Conservation (phyloP, 92 coral and sea anemone species). For the Paragorgia papillata region DNA sequence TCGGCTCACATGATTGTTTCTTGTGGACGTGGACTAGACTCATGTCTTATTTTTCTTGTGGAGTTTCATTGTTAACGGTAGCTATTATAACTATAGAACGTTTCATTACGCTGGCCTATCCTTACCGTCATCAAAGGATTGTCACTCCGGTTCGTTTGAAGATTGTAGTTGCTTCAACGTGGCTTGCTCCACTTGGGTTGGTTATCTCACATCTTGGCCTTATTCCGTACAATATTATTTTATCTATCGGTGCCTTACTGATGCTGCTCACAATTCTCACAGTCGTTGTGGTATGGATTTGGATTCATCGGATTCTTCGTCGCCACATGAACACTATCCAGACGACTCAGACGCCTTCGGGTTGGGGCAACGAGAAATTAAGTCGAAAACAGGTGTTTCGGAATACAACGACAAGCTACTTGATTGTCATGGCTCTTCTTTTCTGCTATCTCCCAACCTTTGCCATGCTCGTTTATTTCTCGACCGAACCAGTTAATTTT, state of each 20-base stretch:
- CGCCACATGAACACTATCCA: not conserved
- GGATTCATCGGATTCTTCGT: conserved; percentile 21
- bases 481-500: not conserved
- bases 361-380: too few relatives aligned
- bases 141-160: conserved; percentile 11
- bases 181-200: conserved; percentile 1
- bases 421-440: conserved; percentile 1
- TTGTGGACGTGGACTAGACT: not conserved
- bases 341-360: conserved; percentile 10
- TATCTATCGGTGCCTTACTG: conserved; percentile 3
- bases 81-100: conserved; percentile 22
- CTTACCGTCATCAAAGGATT: conserved; percentile 10
- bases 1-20: not conserved
- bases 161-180: not conserved
- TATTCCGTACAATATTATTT: not conserved
- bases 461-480: not conserved
- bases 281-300: conserved; percentile 2
- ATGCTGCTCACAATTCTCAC: not conserved
- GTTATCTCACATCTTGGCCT: conserved; percentile 11
- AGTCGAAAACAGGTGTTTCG: conserved; percentile 1
- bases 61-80: conserved; percentile 18
- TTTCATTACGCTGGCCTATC: conserved; percentile 20
- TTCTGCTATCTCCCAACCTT: conserved; percentile 17
- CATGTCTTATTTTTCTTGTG: conserved; percentile 1
- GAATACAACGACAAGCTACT: conserved; percentile 23